Percentiles rank a stretch among this genome's conserved stretches.
Evolutionary conservation across 2,113 vertebrate genomes (phyloP).

Genomic region (Cryptoleucopteryx plumbea): DNA sequence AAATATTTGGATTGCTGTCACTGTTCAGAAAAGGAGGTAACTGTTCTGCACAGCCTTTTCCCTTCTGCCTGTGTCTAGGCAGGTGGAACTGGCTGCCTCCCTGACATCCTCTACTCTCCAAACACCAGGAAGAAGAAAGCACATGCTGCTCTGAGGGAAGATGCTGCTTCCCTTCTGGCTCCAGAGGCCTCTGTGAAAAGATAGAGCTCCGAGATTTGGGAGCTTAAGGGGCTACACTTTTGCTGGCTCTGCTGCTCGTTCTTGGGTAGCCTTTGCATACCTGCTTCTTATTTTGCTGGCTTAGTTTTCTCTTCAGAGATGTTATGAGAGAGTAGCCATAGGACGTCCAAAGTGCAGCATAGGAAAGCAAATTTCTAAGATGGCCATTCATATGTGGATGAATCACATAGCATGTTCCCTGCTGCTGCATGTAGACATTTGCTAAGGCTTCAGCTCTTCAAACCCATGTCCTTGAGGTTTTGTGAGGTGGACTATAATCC

Average conservation of each 20-base stretch:
- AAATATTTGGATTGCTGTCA: neutral
- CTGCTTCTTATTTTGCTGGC: neutral
- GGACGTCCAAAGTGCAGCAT: neutral
- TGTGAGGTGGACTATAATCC: neutral
- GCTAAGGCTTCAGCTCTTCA: neutral
- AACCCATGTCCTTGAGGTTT: neutral
- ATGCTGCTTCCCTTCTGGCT: neutral
- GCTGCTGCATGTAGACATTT: neutral
- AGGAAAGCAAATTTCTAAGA: neutral
- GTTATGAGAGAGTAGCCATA: neutral
- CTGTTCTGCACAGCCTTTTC: neutral
- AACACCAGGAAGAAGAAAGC: neutral
- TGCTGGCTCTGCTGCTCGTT: neutral
- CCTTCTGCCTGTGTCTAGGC: neutral
- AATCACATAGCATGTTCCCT: neutral
- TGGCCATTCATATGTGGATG: neutral
- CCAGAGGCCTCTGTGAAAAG: neutral
- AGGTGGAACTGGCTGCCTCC: neutral
- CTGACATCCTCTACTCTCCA: neutral
- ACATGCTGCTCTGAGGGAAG: rapidly evolving
- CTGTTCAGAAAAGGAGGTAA: neutral
- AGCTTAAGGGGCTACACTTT: neutral
- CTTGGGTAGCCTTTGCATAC: neutral
- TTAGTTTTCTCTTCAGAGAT: neutral
- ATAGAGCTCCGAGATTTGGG: neutral